Evolutionary conservation across 2,113 vertebrate species (phyloP).

Genomic region (Pavo muticus): DNA sequence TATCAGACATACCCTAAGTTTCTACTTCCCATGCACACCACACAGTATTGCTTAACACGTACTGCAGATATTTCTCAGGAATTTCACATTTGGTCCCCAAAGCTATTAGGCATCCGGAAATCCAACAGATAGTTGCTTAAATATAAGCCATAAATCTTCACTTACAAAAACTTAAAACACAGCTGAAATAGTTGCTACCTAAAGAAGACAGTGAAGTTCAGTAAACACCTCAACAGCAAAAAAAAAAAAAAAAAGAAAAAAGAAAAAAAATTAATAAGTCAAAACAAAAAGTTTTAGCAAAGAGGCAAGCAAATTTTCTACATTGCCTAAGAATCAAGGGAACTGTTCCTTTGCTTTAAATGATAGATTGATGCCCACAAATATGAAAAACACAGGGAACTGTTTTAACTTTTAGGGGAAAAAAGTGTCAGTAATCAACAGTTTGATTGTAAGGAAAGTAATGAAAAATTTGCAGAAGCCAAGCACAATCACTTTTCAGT

Average conservation of each 20-base stretch:
- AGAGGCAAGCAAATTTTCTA: background rate
- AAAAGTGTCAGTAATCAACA: background rate
- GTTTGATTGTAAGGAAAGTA: background rate
- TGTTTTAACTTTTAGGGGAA: background rate
- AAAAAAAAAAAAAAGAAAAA: no score
- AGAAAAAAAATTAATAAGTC: no score
- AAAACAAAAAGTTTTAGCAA: background rate
- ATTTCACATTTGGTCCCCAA: background rate
- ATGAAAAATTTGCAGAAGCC: background rate
- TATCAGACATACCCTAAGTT: background rate
- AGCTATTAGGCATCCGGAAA: background rate
- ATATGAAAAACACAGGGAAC: background rate
- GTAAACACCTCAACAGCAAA: background rate
- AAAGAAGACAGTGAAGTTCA: background rate
- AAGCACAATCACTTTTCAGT: background rate
- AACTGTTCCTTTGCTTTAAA: background rate
- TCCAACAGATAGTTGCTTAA: background rate
- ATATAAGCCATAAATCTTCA: background rate
- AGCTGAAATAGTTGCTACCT: background rate
- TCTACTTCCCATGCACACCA: background rate
- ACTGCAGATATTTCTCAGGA: background rate
- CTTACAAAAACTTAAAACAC: background rate
- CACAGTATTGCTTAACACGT: background rate
- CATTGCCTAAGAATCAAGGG: background rate
- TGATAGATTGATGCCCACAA: background rate